These are phyloP conservation scores for Peromyscus aztecus DNA, from an alignment of 2,797 vertebrate species.

Conservation along the genomic window DNA sequence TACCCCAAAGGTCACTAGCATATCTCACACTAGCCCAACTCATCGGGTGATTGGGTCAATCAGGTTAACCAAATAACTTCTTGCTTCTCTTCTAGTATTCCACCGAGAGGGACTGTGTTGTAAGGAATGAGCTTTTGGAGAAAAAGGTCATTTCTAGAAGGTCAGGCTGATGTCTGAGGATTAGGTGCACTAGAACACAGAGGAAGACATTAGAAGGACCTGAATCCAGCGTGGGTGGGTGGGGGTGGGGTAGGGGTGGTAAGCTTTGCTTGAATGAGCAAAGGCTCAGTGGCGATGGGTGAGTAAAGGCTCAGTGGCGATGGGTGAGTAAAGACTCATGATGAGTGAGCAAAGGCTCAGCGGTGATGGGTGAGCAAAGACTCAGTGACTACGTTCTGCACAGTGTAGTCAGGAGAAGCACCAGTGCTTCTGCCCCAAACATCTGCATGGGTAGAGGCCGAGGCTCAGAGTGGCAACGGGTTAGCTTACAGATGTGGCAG, in stretches of 20 bases:
- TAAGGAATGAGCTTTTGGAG: not conserved
- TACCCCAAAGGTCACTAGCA: fast-evolving
- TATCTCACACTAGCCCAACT: not conserved
- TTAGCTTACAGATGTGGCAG: not conserved
- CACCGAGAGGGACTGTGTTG: not conserved
- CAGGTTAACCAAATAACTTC: not conserved
- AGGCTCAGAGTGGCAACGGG: not conserved
- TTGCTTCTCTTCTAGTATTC: not conserved
- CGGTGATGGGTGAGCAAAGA: not conserved
- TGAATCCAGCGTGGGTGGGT: too few relatives aligned
- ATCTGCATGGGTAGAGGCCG: not conserved
- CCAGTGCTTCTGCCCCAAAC: not conserved
- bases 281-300: not conserved
- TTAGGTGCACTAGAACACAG: not conserved
- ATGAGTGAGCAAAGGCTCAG: not conserved
- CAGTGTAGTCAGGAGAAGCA: not conserved
- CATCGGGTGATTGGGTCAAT: not conserved
- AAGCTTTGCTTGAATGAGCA: not conserved
- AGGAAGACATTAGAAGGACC: not conserved
- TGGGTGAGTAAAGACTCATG: not conserved
- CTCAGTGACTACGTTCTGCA: not conserved
- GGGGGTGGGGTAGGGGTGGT: not conserved
- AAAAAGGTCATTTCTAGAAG: slow-evolving; percentile 30
- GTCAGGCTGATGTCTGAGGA: not conserved
- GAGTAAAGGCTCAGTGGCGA: not conserved